Evolutionary conservation across 1,140 invertebrate genomes (phyloP).

Genomic region (Aphaenogaster ashmeadi): DNA sequence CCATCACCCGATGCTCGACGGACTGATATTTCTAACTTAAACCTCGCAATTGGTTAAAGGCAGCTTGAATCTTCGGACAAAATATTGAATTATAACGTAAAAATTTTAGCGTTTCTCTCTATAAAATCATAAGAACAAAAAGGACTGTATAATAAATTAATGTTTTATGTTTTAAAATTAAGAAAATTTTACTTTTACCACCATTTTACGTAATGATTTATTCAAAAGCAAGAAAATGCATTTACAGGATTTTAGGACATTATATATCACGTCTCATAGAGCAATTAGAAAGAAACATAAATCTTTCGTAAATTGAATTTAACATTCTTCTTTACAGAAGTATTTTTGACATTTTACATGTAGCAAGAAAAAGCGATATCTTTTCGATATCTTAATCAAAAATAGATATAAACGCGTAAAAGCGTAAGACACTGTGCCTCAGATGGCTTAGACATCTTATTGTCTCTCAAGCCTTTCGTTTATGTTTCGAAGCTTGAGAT

Average conservation of each 20-base stretch:
- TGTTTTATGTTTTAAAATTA: neutral
- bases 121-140: neutral
- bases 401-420: conserved; percentile 23
- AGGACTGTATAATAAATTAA: neutral
- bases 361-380: neutral
- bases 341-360: neutral
- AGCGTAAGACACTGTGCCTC: neutral
- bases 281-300: neutral
- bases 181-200: neutral
- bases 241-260: conserved; percentile 17
- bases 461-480: conserved; percentile 31
- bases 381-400: conserved; percentile 20
- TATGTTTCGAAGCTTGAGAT: conserved; percentile 35
- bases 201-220: neutral
- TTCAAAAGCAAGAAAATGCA: conserved; percentile 5
- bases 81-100: neutral
- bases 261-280: neutral
- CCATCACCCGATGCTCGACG: neutral
- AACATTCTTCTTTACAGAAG: neutral
- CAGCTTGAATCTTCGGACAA: neutral
- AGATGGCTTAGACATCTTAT: conserved; percentile 18
- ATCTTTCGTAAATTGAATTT: conserved; percentile 7
- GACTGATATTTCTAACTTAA: conserved; percentile 43
- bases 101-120: neutral
- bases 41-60: neutral